Evolutionary conservation across 1,140 invertebrate genomes (phyloP).

Genomic region (Helicoverpa zea): DNA sequence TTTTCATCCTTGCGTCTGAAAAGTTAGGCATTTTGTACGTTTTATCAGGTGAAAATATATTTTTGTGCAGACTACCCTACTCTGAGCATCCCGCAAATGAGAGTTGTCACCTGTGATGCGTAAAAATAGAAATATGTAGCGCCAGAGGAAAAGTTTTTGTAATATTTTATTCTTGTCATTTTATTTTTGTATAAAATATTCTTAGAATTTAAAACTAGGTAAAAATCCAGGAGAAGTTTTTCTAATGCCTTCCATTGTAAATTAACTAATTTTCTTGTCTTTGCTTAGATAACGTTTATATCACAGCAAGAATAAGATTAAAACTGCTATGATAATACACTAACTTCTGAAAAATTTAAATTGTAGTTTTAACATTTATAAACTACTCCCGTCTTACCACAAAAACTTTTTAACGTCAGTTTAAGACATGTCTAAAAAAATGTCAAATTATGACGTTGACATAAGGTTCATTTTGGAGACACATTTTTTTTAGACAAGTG

Average conservation of each 20-base stretch:
- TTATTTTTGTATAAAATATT: background rate
- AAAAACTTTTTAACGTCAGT: too few relatives aligned
- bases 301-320: too few relatives aligned
- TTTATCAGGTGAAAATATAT: conserved; percentile 14
- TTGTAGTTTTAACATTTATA: too few relatives aligned
- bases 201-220: background rate
- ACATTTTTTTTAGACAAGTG: too few relatives aligned
- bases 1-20: background rate
- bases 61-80: conserved; percentile 33
- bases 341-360: too few relatives aligned
- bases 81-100: conserved; percentile 43
- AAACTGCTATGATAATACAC: too few relatives aligned
- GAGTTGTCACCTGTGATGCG: conserved; percentile 50
- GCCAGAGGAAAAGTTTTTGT: conserved; percentile 34
- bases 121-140: conserved; percentile 45
- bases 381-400: too few relatives aligned
- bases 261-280: background rate
- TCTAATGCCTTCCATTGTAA: too few relatives aligned
- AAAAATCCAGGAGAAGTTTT: too few relatives aligned
- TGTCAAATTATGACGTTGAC: too few relatives aligned
- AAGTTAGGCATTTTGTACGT: background rate
- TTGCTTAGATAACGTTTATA: background rate
- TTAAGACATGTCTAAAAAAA: too few relatives aligned
- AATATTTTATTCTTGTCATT: background rate
- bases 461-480: too few relatives aligned